phyloP scores from a whole-genome alignment of 2,797 vertebrate genomes.

The Diceros bicornis region DNA sequence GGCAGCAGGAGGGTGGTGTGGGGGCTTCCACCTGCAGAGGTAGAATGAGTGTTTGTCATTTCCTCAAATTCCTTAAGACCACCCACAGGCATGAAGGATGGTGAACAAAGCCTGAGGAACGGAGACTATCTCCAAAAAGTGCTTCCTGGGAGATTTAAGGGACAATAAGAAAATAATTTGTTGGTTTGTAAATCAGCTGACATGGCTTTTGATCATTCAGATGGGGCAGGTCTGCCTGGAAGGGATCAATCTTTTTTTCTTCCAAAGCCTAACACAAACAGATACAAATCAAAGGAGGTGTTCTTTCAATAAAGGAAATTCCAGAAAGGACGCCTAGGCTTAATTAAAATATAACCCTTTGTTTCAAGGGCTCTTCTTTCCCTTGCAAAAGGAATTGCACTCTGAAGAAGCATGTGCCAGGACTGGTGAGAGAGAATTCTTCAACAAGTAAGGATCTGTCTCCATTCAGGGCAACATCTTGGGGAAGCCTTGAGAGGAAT shows the following conservation, averaged over 20 bases:
- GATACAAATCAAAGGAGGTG: constrained; percentile 79
- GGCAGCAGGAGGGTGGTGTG: not conserved
- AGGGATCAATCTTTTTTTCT: constrained; percentile 69
- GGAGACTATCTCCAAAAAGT: constrained; percentile 62
- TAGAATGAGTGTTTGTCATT: not conserved
- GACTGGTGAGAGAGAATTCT: constrained; percentile 63
- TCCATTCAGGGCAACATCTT: not conserved
- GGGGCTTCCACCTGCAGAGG: not conserved
- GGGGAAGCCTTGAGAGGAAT: constrained; percentile 78
- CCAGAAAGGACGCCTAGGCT: constrained; percentile 71
- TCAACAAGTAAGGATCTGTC: constrained; percentile 80
- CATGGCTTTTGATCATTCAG: constrained; percentile 82
- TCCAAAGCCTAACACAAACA: constrained; percentile 81
- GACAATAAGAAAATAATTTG: constrained; percentile 84
- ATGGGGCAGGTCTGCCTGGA: constrained; percentile 78
- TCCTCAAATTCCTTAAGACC: constrained; percentile 73
- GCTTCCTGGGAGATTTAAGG: constrained; percentile 76
- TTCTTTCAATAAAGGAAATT: constrained; percentile 83
- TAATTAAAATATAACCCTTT: constrained; percentile 82
- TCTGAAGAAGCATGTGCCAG: constrained; percentile 23
- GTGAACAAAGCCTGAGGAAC: constrained; percentile 43
- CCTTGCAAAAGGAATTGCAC: constrained; percentile 69
- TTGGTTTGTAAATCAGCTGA: constrained; percentile 78
- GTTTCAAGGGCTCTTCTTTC: constrained; percentile 69
- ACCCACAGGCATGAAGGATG: constrained; percentile 75